phyloP scores from a whole-genome alignment of 1,140 invertebrate genomes.

The Papilio machaon region DNA sequence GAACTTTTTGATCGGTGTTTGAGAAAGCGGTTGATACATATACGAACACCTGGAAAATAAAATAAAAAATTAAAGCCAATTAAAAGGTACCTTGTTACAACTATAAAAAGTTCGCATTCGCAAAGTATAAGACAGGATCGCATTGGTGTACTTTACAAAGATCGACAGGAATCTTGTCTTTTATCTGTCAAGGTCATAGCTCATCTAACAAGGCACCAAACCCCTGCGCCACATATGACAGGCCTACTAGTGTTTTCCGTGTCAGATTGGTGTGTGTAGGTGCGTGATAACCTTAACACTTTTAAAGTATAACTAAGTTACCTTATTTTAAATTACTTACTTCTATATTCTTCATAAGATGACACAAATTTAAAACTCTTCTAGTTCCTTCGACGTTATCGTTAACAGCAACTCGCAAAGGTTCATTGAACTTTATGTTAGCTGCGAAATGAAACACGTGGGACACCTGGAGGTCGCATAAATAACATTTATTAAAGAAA shows the following conservation, averaged over 20 bases:
- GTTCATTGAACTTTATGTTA: conserved; percentile 50
- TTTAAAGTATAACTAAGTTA: conserved; percentile 12
- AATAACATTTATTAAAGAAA: not conserved
- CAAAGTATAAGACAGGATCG: too few relatives aligned
- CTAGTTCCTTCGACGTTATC: conserved; percentile 49
- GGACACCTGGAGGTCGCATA: conserved; percentile 42
- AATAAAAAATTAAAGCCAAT: not conserved
- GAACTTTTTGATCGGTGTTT: conserved; percentile 87
- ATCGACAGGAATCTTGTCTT: too few relatives aligned
- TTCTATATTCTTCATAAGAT: conserved; percentile 45
- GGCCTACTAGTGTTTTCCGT: too few relatives aligned
- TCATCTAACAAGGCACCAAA: too few relatives aligned
- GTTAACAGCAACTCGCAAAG: conserved; percentile 42
- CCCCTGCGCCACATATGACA: too few relatives aligned
- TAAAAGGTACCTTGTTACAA: not conserved
- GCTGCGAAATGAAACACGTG: conserved; percentile 51
- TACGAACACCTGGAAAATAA: conserved; percentile 84
- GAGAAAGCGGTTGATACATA: conserved; percentile 94
- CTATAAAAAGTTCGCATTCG: too few relatives aligned
- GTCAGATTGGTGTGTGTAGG: too few relatives aligned
- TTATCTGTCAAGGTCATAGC: too few relatives aligned
- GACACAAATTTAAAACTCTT: conserved; percentile 44
- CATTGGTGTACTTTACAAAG: too few relatives aligned
- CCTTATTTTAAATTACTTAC: conserved; percentile 31
- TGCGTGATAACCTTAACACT: too few relatives aligned